Conservation (phyloP, 2,113 vertebrate genomes). For the Takifugu flavidus region DNA sequence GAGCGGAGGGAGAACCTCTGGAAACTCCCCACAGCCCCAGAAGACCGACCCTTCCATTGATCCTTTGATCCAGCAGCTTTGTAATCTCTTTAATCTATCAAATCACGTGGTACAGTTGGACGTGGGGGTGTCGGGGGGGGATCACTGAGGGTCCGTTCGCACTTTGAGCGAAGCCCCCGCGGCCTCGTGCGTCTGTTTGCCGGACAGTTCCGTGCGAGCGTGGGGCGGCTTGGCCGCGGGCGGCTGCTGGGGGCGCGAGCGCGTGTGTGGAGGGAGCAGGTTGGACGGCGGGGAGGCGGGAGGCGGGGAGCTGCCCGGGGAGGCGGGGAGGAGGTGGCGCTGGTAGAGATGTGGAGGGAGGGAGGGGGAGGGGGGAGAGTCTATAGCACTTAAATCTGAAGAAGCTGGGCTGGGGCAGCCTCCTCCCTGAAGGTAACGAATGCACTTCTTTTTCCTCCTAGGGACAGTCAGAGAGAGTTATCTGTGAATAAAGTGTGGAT, state of each 20-base stretch:
- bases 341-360: constrained; percentile 56
- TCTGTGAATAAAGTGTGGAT: constrained; percentile 89
- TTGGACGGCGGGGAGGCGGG: constrained; percentile 66
- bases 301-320: constrained; percentile 70
- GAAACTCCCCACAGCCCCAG: no score
- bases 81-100: no score
- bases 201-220: constrained; percentile 59
- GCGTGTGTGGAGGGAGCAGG: constrained; percentile 58
- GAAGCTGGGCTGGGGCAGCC: constrained; percentile 93
- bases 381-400: constrained; percentile 98
- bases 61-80: no score
- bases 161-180: constrained; percentile 69
- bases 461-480: constrained; percentile 92
- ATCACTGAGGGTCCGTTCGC: constrained; percentile 66
- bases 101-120: no score
- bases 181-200: constrained; percentile 46
- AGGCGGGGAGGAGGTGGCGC: constrained; percentile 34
- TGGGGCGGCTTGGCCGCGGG: constrained; percentile 36
- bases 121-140: neutral
- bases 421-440: constrained; percentile 98
- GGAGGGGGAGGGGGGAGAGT: constrained; percentile 82
- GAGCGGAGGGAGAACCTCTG: no score
- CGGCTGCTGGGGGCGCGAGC: constrained; percentile 36
- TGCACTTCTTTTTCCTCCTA: constrained; percentile 99
- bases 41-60: no score